These are phyloP conservation scores for Aphelocoma coerulescens DNA, from an alignment of 2,113 vertebrate species.

Conservation along the genomic window DNA sequence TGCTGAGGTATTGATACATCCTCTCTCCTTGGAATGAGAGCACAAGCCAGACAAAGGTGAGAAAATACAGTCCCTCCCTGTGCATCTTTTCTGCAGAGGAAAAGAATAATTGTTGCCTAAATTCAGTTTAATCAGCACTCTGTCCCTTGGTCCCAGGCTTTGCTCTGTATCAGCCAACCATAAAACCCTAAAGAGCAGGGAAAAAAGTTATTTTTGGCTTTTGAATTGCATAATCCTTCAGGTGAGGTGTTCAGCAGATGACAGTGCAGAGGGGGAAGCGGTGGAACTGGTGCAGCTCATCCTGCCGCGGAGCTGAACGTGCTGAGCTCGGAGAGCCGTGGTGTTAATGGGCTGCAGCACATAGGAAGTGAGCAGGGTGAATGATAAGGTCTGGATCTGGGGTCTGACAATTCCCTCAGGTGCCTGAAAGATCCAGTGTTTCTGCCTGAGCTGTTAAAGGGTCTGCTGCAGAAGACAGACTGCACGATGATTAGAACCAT, in stretches of 20 bases:
- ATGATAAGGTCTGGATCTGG: background rate
- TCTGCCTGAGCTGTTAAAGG: background rate
- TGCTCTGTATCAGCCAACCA: background rate
- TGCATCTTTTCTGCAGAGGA: background rate
- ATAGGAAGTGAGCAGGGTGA: background rate
- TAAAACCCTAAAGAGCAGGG: background rate
- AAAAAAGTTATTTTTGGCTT: constrained; percentile 27
- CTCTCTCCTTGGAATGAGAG: background rate
- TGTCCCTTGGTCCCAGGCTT: background rate
- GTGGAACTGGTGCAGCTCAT: background rate
- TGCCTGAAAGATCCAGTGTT: background rate
- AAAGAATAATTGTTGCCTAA: background rate
- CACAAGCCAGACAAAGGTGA: background rate
- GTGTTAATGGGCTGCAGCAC: constrained; percentile 28
- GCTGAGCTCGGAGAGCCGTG: background rate
- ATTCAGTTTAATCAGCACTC: background rate
- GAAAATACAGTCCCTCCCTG: background rate
- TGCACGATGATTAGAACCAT: background rate
- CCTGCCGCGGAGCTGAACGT: accelerated
- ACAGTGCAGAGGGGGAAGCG: background rate
- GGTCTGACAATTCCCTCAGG: background rate
- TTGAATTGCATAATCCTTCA: background rate
- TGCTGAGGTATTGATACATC: background rate
- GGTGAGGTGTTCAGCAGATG: background rate
- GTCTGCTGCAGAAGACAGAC: background rate